These are phyloP conservation scores for Dione juno DNA, from an alignment of 2,888 invertebrate genomes.

Conservation along the genomic window DNA sequence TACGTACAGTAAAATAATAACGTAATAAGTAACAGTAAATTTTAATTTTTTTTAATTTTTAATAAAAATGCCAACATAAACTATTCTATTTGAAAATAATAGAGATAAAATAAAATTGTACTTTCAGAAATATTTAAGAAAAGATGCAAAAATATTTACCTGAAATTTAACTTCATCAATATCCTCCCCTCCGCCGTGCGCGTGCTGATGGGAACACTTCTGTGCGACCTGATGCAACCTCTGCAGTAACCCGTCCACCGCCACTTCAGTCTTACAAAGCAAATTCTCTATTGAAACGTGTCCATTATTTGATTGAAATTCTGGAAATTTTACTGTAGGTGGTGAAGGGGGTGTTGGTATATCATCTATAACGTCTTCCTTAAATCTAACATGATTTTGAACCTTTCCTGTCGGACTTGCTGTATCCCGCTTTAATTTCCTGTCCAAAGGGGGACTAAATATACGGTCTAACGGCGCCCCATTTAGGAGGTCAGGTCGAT, in stretches of 20 bases:
- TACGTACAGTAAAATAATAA: too few species aligned
- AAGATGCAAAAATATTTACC: slow-evolving; percentile 57
- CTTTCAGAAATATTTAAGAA: background rate
- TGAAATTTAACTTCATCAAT: slow-evolving; percentile 91
- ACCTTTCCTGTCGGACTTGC: slow-evolving; percentile 69
- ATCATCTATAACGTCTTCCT: slow-evolving; percentile 74
- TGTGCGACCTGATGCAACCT: slow-evolving; percentile 88
- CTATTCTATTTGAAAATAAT: too few species aligned
- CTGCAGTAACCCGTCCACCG: slow-evolving; percentile 86
- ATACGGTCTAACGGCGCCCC: slow-evolving; percentile 72
- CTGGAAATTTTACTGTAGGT: slow-evolving; percentile 71
- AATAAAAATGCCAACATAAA: too few species aligned
- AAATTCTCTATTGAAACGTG: slow-evolving; percentile 84
- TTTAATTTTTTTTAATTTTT: too few species aligned
- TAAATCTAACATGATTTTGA: slow-evolving; percentile 78
- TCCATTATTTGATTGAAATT: slow-evolving; percentile 78
- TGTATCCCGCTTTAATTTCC: slow-evolving; percentile 65
- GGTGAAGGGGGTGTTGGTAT: slow-evolving; percentile 79
- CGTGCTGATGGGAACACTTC: slow-evolving; percentile 88
- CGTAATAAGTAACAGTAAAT: too few species aligned
- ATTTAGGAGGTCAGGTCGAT: slow-evolving; percentile 72
- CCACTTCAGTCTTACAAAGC: slow-evolving; percentile 87
- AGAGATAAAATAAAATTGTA: too few species aligned
- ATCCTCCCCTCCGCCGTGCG: slow-evolving; percentile 88
- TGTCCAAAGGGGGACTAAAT: slow-evolving; percentile 72